Conservation (phyloP, 2,113 vertebrate genomes). For the Mesoclemmys tuberculata region DNA sequence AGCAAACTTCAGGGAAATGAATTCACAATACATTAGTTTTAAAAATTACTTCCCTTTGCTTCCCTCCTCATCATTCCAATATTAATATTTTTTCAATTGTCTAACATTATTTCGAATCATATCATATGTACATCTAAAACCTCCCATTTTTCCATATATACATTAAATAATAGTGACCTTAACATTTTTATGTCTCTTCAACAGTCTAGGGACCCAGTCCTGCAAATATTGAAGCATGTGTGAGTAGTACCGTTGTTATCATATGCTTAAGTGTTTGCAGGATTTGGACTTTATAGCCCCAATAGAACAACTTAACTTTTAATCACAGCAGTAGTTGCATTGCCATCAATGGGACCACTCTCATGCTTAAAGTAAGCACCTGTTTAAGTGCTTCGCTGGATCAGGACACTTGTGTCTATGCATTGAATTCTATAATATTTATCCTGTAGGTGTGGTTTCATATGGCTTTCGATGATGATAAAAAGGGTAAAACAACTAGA, state of each 20-base stretch:
- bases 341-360: background rate
- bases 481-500: conserved; percentile 30
- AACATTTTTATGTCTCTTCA: background rate
- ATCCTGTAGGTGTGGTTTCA: background rate
- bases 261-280: background rate
- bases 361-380: background rate
- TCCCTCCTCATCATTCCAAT: background rate
- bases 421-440: conserved; percentile 16
- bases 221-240: background rate
- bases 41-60: background rate
- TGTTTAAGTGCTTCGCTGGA: conserved; percentile 25
- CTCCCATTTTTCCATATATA: background rate
- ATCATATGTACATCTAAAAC: background rate
- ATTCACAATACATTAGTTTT: background rate
- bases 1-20: background rate
- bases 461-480: conserved; percentile 6
- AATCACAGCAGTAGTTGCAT: background rate
- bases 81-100: background rate
- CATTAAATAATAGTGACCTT: background rate
- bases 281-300: background rate
- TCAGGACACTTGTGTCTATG: conserved; percentile 1
- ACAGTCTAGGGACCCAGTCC: background rate
- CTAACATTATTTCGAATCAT: background rate
- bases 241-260: background rate
- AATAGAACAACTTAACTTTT: conserved; percentile 37